Percentiles rank a stretch among this genome's conserved stretches.
phyloP scores from a whole-genome alignment of 2,797 vertebrate species.

The Gambusia yucatana region DNA sequence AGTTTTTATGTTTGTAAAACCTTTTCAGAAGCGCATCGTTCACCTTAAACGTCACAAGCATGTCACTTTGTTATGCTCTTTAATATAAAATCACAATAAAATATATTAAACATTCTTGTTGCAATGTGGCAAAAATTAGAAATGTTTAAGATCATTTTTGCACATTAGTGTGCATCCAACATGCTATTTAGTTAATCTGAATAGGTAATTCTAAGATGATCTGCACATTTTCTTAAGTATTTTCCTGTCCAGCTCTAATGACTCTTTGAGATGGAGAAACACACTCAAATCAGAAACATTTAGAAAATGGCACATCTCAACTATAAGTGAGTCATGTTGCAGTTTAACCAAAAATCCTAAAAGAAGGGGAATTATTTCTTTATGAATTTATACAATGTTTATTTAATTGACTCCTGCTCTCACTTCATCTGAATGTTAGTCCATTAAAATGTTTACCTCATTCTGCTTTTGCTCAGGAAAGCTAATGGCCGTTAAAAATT shows the following conservation, averaged over 20 bases:
- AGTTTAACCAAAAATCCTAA: constrained; percentile 44
- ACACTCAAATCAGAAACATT: constrained; percentile 3
- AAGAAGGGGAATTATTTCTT: constrained; percentile 43
- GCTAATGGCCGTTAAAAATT: background rate
- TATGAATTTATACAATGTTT: constrained; percentile 43
- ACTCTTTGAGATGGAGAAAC: constrained; percentile 21
- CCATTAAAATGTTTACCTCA: background rate
- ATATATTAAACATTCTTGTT: background rate
- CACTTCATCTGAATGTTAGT: background rate
- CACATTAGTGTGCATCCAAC: background rate
- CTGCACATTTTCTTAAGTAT: background rate
- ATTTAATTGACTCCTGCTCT: constrained; percentile 24
- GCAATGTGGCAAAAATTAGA: background rate
- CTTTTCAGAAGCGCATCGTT: background rate
- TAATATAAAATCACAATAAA: background rate
- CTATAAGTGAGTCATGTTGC: constrained; percentile 15
- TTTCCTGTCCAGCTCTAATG: constrained; percentile 4
- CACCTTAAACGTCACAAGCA: background rate
- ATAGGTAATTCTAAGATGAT: background rate
- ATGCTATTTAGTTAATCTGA: background rate
- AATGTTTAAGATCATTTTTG: background rate
- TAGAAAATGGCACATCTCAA: constrained; percentile 12
- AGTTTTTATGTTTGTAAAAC: background rate
- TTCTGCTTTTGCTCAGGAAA: background rate
- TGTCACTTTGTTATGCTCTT: background rate